Conservation (phyloP, 1,140 invertebrate genomes). For the Pararge aegeria region DNA sequence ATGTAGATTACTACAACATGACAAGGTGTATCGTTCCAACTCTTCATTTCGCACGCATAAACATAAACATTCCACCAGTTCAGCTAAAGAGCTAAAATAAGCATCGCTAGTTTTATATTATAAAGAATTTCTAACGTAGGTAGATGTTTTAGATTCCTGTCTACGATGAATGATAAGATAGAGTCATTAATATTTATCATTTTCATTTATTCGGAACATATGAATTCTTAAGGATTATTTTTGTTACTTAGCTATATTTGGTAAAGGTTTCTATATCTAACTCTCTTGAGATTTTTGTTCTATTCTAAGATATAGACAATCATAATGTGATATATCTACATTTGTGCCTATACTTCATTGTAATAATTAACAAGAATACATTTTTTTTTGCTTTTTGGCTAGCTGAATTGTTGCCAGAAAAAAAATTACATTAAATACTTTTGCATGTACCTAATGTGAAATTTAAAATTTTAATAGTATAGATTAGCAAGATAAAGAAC, state of each 20-base stretch:
- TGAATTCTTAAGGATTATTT: constrained; percentile 10
- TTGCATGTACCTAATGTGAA: no score
- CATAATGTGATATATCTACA: no score
- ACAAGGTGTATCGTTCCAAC: constrained; percentile 12
- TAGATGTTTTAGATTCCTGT: constrained; percentile 23
- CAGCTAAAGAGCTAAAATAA: constrained; percentile 14
- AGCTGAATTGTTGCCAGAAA: no score
- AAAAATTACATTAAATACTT: no score
- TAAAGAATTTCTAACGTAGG: constrained; percentile 17
- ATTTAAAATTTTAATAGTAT: no score
- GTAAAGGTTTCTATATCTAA: not conserved
- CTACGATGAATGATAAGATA: constrained; percentile 22
- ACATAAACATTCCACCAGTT: constrained; percentile 10
- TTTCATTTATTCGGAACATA: constrained; percentile 18
- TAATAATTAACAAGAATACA: no score
- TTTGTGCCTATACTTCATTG: no score
- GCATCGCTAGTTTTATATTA: constrained; percentile 6
- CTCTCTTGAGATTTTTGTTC: no score
- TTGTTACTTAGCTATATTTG: not conserved
- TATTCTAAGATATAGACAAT: no score
- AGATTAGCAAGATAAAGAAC: no score
- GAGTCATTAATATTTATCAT: constrained; percentile 30
- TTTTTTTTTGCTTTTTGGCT: no score
- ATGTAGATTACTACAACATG: not conserved
- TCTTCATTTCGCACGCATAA: constrained; percentile 24